Evolutionary conservation across 2,113 vertebrate genomes (phyloP).

Genomic region (Leucosticte australis): DNA sequence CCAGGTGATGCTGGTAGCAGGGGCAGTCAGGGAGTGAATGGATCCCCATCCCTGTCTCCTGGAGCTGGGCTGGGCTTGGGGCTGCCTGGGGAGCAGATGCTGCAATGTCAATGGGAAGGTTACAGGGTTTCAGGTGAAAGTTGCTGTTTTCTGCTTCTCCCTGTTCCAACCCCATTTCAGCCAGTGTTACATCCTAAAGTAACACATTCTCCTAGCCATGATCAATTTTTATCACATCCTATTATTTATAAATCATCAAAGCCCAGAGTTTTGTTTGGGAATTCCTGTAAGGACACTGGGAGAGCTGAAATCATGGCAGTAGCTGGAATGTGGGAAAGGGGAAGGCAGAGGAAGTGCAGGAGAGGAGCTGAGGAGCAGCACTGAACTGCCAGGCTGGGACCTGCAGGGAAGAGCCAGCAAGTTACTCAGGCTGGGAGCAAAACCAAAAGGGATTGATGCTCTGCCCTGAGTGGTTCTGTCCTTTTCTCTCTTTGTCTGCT

Average conservation of each 20-base stretch:
- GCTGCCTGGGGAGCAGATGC: neutral
- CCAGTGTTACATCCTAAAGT: neutral
- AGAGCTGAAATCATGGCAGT: neutral
- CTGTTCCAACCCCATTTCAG: neutral
- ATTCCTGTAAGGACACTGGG: neutral
- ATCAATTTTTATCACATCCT: neutral
- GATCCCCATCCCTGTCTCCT: neutral
- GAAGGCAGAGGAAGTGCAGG: neutral
- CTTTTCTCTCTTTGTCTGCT: neutral
- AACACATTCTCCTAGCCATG: neutral
- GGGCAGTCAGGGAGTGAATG: neutral
- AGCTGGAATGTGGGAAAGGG: neutral
- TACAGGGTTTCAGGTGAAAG: neutral
- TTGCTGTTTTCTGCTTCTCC: neutral
- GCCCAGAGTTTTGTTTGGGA: neutral
- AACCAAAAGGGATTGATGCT: neutral
- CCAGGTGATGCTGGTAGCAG: neutral
- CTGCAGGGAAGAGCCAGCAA: neutral
- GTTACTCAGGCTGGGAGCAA: neutral
- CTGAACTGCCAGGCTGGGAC: neutral
- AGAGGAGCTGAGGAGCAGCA: neutral
- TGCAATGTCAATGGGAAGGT: neutral
- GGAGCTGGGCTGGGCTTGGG: neutral
- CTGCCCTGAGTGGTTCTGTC: neutral
- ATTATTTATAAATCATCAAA: neutral